Percentiles rank a stretch among this genome's conserved stretches.
These are phyloP conservation scores for Acrobeloides nanus DNA, from an alignment of 2,888 invertebrate species.

Conservation along the genomic window DNA sequence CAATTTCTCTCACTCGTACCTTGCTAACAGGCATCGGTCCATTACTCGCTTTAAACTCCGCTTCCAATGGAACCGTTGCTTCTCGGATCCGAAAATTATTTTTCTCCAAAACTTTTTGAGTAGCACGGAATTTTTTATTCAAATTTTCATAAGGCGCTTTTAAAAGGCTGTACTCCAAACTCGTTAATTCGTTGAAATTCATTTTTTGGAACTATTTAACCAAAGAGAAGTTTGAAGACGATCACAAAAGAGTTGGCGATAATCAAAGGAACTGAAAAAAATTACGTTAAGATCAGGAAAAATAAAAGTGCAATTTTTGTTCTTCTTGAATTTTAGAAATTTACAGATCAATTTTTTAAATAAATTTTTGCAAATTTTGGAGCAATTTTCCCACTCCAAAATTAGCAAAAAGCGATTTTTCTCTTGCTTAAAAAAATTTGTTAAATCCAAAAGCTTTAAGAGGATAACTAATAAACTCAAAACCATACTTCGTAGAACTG, in stretches of 20 bases:
- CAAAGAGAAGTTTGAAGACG: constrained; percentile 76
- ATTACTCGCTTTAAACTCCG: too few relatives aligned
- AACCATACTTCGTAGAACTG: constrained; percentile 86
- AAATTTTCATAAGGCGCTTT: constrained; percentile 96
- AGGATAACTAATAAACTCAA: too few relatives aligned
- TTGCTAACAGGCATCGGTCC: neutral
- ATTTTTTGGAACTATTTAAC: constrained; percentile 59
- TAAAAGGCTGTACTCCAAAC: constrained; percentile 86
- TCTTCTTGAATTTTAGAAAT: too few relatives aligned
- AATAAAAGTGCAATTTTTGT: too few relatives aligned
- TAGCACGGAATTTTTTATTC: constrained; percentile 89
- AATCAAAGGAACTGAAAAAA: constrained; percentile 80
- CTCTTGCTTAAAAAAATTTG: too few relatives aligned
- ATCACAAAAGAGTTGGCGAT: constrained; percentile 80
- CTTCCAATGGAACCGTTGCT: constrained; percentile 5
- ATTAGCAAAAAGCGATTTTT: too few relatives aligned
- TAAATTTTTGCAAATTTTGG: too few relatives aligned
- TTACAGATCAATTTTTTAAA: too few relatives aligned
- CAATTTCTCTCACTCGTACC: too few relatives aligned
- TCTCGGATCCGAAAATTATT: constrained; percentile 56
- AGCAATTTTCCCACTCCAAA: too few relatives aligned
- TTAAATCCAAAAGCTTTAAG: too few relatives aligned
- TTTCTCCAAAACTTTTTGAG: constrained; percentile 85
- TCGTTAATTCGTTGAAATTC: constrained; percentile 67
- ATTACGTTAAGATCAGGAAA: too few relatives aligned